Conservation (phyloP, 2,888 invertebrate genomes). For the Anthoptus insignis region DNA sequence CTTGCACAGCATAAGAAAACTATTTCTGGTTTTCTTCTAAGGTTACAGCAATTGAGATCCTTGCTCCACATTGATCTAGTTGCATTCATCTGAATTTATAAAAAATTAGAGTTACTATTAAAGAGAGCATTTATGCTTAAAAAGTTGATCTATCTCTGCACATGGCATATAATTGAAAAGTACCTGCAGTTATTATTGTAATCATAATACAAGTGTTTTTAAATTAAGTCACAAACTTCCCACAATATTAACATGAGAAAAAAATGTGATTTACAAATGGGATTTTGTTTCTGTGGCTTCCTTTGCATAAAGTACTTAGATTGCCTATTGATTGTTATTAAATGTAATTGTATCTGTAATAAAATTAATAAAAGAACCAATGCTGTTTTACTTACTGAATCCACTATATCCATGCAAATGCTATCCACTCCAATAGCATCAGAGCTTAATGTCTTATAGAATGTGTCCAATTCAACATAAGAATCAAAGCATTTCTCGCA, state of each 20-base stretch:
- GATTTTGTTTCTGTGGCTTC: no score
- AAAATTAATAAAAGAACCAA: constrained; percentile 3
- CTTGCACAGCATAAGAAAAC: constrained; percentile 85
- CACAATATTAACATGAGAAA: no score
- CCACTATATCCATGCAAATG: constrained; percentile 90
- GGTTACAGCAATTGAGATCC: constrained; percentile 84
- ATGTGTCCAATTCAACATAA: constrained; percentile 85
- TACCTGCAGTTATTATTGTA: no score
- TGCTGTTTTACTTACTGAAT: constrained; percentile 81
- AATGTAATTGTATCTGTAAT: constrained; percentile 19
- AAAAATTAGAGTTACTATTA: no score
- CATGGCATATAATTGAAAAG: no score
- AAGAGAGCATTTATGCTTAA: no score
- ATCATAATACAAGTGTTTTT: no score
- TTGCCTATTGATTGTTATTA: no score
- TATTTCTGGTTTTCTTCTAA: constrained; percentile 85
- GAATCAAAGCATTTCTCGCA: constrained; percentile 85
- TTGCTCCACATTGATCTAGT: constrained; percentile 89
- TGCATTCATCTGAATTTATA: constrained; percentile 88
- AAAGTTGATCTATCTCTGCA: no score
- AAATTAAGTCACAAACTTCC: no score
- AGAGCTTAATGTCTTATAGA: constrained; percentile 85
- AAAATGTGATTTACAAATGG: no score
- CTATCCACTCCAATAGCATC: constrained; percentile 86
- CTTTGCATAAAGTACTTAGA: no score